Percentiles rank a stretch among this genome's conserved stretches.
Evolutionary conservation across 1,140 invertebrate genomes (phyloP).

Genomic region (Dendrolimus kikuchii): DNA sequence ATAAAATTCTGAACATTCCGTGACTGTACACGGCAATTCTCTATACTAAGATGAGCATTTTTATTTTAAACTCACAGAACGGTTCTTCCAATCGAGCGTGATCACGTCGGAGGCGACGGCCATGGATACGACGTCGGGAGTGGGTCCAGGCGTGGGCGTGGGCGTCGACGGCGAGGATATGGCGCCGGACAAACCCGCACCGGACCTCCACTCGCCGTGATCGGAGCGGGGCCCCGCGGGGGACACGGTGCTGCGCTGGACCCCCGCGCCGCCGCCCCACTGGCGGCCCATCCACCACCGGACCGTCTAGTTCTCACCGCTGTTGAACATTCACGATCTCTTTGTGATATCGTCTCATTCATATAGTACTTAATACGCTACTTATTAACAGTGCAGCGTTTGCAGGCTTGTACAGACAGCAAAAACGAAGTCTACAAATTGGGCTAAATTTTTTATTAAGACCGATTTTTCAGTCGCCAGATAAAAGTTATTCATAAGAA

Average conservation of each 20-base stretch:
- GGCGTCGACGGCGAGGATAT: slow-evolving; percentile 44
- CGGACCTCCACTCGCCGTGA: slow-evolving; percentile 65
- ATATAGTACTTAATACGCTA: too few relatives aligned
- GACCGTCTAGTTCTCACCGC: slow-evolving; percentile 18
- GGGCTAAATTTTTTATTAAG: too few relatives aligned
- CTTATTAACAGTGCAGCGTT: too few relatives aligned
- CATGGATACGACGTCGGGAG: slow-evolving; percentile 56
- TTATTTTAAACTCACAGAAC: slow-evolving; percentile 32
- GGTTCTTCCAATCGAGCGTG: slow-evolving; percentile 70
- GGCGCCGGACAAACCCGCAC: slow-evolving; percentile 54
- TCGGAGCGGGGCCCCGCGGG: slow-evolving; percentile 23
- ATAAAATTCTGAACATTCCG: too few relatives aligned
- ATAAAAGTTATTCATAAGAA: too few relatives aligned
- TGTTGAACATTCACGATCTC: slow-evolving; percentile 3
- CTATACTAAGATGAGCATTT: too few relatives aligned
- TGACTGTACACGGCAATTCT: too few relatives aligned
- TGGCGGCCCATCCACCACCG: slow-evolving; percentile 61
- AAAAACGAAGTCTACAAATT: too few relatives aligned
- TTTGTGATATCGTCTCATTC: too few relatives aligned
- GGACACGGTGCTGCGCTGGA: slow-evolving; percentile 47
- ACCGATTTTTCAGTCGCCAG: too few relatives aligned
- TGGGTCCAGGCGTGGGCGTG: slow-evolving; percentile 26
- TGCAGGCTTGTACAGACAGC: too few relatives aligned
- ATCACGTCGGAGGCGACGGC: slow-evolving; percentile 62
- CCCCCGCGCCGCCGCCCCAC: slow-evolving; percentile 56